Conservation (phyloP, 2,113 vertebrate genomes). For the Ophiodon elongatus region DNA sequence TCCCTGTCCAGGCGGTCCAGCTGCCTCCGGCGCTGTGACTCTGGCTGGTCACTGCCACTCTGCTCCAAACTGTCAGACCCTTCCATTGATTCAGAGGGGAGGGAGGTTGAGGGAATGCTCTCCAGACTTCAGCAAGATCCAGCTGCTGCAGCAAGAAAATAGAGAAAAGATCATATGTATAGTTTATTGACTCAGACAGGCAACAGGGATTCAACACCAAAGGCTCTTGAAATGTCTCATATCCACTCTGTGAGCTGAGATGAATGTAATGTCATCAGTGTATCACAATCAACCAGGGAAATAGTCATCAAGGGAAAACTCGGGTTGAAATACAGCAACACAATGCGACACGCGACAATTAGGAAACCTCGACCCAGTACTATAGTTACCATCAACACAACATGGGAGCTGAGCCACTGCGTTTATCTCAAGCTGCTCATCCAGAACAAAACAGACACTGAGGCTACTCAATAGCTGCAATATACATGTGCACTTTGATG, state of each 20-base stretch:
- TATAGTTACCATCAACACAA: neutral
- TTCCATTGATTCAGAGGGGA: slow-evolving; percentile 88
- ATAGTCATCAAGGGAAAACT: neutral
- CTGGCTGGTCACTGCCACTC: slow-evolving; percentile 90
- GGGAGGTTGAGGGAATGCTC: slow-evolving; percentile 44
- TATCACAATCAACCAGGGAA: neutral
- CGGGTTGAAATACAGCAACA: neutral
- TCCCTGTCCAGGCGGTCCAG: slow-evolving; percentile 94
- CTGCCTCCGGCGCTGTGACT: slow-evolving; percentile 93
- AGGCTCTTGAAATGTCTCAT: neutral
- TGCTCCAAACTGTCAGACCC: slow-evolving; percentile 93
- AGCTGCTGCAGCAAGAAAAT: slow-evolving; percentile 44
- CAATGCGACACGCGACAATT: neutral
- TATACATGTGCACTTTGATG: fast-evolving
- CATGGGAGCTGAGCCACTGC: neutral
- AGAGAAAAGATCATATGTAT: neutral
- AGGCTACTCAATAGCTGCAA: neutral
- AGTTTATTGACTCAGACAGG: neutral
- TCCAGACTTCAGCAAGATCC: slow-evolving; percentile 58
- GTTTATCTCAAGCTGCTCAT: neutral
- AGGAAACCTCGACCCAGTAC: neutral
- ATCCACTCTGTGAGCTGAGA: neutral
- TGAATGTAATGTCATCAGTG: neutral
- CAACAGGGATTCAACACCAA: neutral
- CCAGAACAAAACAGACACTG: neutral